Base-by-base conservation (phyloP, 2,797 vertebrate species). In the Ispidina lecontei region DNA sequence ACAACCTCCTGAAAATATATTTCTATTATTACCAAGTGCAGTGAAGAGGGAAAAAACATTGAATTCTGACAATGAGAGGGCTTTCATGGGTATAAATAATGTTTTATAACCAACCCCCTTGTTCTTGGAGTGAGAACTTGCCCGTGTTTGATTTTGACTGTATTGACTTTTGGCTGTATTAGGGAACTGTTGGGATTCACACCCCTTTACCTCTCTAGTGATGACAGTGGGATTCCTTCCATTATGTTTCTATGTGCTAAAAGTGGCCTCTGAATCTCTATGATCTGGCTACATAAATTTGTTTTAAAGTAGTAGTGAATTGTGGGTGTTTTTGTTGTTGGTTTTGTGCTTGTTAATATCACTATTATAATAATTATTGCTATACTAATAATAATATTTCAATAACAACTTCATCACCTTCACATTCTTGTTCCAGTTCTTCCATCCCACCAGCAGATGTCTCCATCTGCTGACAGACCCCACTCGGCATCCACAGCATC, bases 401-500 rank as follows among this genome's bases (percentile, higher is more conserved):
- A 49, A 47, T 15, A 58, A 15, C 43, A 51, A 37, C 21, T 21
- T 28, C 17, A 20, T 47, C 35, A 52, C 31, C n/a, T 21, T 46
- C 18, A 28, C 16, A 41, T 62, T 62, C 37, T 33, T 13, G 4
- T 37, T 29, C 9, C 44, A 17, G 5, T 52, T 39, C 46, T 37
- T 1, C 35, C 70, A 46, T 65, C 35, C 56, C 68, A 85, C 84
- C 85, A 96, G 72, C 23, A 94, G 92, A 41, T 94, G 70, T 96
- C 95, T 95, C 91, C 26, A 59, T 95, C 94, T 60, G 49, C 89
- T 94, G 91, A 70, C 23, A 85, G 56, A 95, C 56, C 28, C 56
- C 44, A 43, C 7, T 75, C 9, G 0, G 6, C 20, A 46, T 62
- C 18, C 22, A 2, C 9, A 71, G 23, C 6, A 8, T 18, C 54